Base-by-base conservation (phyloP, 2,113 vertebrate species). In the Ornithorhynchus anatinus region DNA sequence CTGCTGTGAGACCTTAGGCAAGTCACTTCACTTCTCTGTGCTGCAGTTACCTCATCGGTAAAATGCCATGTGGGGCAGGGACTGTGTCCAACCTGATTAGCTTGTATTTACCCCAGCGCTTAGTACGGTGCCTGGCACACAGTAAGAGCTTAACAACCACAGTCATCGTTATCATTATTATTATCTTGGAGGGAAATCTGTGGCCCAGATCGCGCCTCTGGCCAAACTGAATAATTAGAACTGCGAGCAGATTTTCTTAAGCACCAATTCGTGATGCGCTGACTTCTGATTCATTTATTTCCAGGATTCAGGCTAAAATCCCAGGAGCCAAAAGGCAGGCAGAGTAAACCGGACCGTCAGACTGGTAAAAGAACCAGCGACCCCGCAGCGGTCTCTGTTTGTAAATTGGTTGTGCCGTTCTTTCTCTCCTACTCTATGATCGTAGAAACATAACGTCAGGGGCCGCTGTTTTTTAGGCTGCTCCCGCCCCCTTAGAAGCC, bases 261-360 rank as follows among this genome's bases (percentile, higher is more conserved):
- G 29, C 58, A 62, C 23, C 31, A 9, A 29, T 50, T 74, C 40
- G 20, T 37, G 37, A 42, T 15, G 45, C 59, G 65, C 32, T 31
- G 19, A 27, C n/a, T 35, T 75, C 48, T 70, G 11, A n/a, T 53
- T 42, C 75, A 8, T 36, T 51, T 67, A 5, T 70, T 86, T 86
- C 52, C 84, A 99, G 97, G 94, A 97, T 98, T 84, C 96, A 99
- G 90, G 97, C 97, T 79, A 99, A 99, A 95, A 99, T 99, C 85
- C 97, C 97, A 36, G 98, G 97, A 31, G 94, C 97, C 72, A 99
- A 98, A 88, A 96, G 96, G 91, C 97, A 99, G 93, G 91, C 96
- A 65, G 97, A 99, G 86, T 99, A 95, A 92, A 90, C 13, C 51
- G 79, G 68, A 48, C 10, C n/a, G 29, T 42, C 76, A 75, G 36